Percentiles rank a stretch among this genome's conserved stretches.
Conservation (phyloP, 37 sponge, comb jelly and placozoan species). For the Corticium candelabrum region DNA sequence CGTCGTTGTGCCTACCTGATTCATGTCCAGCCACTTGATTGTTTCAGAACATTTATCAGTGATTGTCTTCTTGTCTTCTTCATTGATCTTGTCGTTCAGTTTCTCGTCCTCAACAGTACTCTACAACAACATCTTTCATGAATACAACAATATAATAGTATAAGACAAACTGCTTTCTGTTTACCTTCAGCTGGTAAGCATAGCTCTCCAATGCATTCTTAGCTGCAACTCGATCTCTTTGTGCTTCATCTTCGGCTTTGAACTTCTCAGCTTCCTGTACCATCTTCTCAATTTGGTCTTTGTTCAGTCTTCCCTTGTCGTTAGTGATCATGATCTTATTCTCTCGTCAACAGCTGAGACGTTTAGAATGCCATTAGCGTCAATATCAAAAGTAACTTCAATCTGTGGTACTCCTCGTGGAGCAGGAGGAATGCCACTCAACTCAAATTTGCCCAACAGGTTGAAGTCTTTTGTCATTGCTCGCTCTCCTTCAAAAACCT, state of each 20-base stretch:
- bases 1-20: constrained; percentile 67
- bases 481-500: constrained; percentile 82
- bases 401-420: constrained; percentile 97
- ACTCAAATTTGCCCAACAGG: constrained; percentile 90
- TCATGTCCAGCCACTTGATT: constrained; percentile 91
- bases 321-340: constrained; percentile 94
- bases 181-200: constrained; percentile 72
- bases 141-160: not conserved
- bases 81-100: constrained; percentile 89
- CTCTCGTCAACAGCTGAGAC: constrained; percentile 84
- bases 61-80: constrained; percentile 74
- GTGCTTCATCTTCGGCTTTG: constrained; percentile 78
- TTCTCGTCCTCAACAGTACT: constrained; percentile 97
- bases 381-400: constrained; percentile 95
- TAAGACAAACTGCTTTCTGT: not conserved
- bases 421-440: constrained; percentile 90
- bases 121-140: constrained; percentile 8
- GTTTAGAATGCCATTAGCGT: constrained; percentile 91
- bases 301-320: constrained; percentile 85
- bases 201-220: constrained; percentile 89
- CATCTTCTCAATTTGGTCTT: constrained; percentile 86
- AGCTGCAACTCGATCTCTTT: constrained; percentile 51
- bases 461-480: constrained; percentile 97
- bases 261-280: constrained; percentile 89
- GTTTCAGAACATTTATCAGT: constrained; percentile 80